Evolutionary conservation across 2,888 invertebrate species (phyloP).

Genomic region (Palloptera scutellata): DNA sequence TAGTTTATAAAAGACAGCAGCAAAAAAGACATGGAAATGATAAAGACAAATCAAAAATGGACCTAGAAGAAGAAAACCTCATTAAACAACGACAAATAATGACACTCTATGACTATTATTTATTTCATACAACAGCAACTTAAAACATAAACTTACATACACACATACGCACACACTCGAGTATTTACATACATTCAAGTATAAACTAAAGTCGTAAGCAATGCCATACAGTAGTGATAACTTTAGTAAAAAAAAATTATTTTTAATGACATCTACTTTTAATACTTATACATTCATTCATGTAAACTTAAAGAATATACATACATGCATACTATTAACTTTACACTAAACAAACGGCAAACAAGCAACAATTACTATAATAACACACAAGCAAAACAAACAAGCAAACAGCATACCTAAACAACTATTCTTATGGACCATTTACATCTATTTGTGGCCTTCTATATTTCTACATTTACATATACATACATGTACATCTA

Average conservation of each 20-base stretch:
- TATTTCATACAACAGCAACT: conserved; percentile 48
- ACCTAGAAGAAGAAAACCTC: conserved; percentile 30
- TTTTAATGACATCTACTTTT: no score
- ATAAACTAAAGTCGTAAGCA: conserved; percentile 23
- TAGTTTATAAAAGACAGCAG: neutral
- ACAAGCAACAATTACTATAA: conserved; percentile 43
- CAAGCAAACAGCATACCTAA: conserved; percentile 4
- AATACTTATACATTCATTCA: conserved; percentile 6
- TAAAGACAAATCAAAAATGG: conserved; percentile 34
- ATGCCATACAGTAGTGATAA: conserved; percentile 29
- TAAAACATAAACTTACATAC: conserved; percentile 16
- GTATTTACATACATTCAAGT: conserved; percentile 5
- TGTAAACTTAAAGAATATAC: conserved; percentile 32
- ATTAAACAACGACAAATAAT: conserved; percentile 52
- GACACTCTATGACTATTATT: conserved; percentile 57
- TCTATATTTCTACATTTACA: conserved; percentile 44
- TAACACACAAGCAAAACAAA: conserved; percentile 40
- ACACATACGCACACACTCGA: conserved; percentile 10
- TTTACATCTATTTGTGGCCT: conserved; percentile 51
- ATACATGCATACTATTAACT: conserved; percentile 37
- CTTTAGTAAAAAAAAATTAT: neutral
- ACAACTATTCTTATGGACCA: conserved; percentile 43
- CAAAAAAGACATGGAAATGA: conserved; percentile 9
- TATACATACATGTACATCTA: conserved; percentile 20
- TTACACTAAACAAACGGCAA: conserved; percentile 17